These are phyloP conservation scores for Dynastes tityus DNA, from an alignment of 2,888 invertebrate genomes.

Conservation along the genomic window DNA sequence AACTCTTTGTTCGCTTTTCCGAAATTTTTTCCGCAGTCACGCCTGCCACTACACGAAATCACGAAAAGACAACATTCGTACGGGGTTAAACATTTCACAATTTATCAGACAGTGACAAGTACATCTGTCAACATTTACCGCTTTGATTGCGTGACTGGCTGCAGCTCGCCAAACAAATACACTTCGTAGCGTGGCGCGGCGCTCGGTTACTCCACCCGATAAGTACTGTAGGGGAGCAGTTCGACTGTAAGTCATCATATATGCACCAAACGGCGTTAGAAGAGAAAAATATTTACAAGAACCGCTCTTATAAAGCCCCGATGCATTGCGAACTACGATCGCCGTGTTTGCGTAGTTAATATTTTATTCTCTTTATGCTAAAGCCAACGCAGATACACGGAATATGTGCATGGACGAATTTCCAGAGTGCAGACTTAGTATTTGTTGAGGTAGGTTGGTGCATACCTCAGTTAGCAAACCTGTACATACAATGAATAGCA, in stretches of 20 bases:
- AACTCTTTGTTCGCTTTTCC: constrained; percentile 31
- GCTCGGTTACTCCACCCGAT: constrained; percentile 43
- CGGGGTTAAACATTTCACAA: constrained; percentile 55
- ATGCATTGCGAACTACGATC: constrained; percentile 57
- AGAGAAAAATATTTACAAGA: constrained; percentile 58
- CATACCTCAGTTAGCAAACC: background rate
- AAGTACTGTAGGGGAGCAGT: constrained; percentile 49
- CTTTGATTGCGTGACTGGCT: constrained; percentile 65
- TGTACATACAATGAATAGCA: background rate
- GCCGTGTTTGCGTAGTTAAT: constrained; percentile 64
- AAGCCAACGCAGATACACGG: constrained; percentile 21
- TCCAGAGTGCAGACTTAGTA: constrained; percentile 21
- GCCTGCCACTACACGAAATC: constrained; percentile 41
- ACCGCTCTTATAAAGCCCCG: constrained; percentile 57
- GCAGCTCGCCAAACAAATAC: constrained; percentile 52
- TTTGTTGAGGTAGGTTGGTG: constrained; percentile 9
- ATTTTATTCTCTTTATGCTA: constrained; percentile 63
- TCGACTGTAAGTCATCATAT: constrained; percentile 59
- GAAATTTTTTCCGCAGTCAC: constrained; percentile 37
- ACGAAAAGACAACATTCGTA: constrained; percentile 48
- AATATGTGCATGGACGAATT: constrained; percentile 13
- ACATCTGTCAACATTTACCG: constrained; percentile 70
- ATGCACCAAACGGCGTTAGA: constrained; percentile 59
- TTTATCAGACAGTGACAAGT: constrained; percentile 68
- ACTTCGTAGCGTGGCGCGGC: constrained; percentile 4